A percentile compares a stretch with the other conserved stretches of the same genome.
phyloP scores from a whole-genome alignment of 2,888 invertebrate genomes.

The Dusona sp. region DNA sequence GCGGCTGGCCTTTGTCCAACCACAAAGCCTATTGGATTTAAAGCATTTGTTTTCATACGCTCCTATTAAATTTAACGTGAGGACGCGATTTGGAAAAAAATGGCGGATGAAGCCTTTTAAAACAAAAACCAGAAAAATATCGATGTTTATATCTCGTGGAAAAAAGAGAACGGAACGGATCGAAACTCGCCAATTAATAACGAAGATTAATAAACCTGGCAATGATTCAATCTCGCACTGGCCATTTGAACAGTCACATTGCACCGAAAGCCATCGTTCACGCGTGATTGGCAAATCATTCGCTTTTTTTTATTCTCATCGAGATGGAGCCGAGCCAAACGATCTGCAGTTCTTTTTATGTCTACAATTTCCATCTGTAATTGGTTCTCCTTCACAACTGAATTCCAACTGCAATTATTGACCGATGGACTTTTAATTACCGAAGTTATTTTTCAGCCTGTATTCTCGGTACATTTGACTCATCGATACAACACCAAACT shows the following conservation, averaged over 20 bases:
- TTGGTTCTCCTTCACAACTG: slow-evolving; percentile 2
- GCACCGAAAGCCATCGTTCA: not conserved
- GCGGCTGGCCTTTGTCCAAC: not conserved
- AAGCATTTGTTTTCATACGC: not conserved
- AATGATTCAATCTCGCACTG: not conserved
- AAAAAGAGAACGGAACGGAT: not conserved
- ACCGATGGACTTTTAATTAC: not conserved
- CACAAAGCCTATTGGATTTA: not conserved
- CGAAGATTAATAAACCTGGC: not conserved
- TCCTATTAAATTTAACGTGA: not conserved
- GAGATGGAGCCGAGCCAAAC: not conserved
- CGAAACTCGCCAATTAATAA: not conserved
- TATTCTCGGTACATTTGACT: not conserved
- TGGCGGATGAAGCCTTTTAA: not conserved
- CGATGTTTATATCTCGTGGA: not conserved
- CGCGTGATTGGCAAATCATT: slow-evolving; percentile 17
- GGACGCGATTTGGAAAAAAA: not conserved
- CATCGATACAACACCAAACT: not conserved
- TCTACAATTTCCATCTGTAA: slow-evolving; percentile 21
- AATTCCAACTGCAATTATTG: slow-evolving; percentile 7
- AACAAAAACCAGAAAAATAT: not conserved
- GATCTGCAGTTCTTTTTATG: not conserved
- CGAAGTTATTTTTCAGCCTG: not conserved
- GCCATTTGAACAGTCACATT: not conserved
- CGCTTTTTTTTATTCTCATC: not conserved